phyloP scores from a whole-genome alignment of 2,797 vertebrate species.

The Melanotaenia boesemani region DNA sequence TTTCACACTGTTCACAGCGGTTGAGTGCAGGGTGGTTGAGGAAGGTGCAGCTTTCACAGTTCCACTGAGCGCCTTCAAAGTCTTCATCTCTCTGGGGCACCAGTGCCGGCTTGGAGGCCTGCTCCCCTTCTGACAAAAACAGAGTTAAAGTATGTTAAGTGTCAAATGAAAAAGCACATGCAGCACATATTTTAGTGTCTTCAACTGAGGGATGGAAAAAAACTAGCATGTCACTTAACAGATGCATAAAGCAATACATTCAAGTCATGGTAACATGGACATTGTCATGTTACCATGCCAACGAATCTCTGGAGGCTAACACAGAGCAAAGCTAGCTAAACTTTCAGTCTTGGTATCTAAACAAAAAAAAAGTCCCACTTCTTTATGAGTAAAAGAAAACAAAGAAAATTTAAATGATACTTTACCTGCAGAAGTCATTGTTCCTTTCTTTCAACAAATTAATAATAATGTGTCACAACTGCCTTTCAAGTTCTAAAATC shows the following conservation, averaged over 20 bases:
- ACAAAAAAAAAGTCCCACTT: not conserved
- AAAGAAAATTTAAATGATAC: not conserved
- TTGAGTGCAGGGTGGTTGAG: constrained; percentile 99
- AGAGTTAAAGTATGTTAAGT: not conserved
- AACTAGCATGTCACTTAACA: not conserved
- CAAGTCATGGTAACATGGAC: constrained; percentile 21
- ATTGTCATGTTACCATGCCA: constrained; percentile 38
- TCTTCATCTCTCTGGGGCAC: constrained; percentile 93
- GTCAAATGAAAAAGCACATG: not conserved
- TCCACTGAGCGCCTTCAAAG: constrained; percentile 98
- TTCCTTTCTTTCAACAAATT: not conserved
- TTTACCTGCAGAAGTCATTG: not conserved
- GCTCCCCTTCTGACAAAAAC: constrained; percentile 78
- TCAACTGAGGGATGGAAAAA: not conserved
- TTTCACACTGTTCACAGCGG: constrained; percentile 99
- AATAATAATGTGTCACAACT: not conserved
- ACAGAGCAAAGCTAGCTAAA: not conserved
- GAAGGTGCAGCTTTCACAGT: constrained; percentile 99
- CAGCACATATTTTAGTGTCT: constrained; percentile 2
- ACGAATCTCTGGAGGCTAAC: not conserved
- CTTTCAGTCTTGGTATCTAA: not conserved
- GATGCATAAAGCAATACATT: constrained; percentile 1
- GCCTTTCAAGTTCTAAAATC: not conserved
- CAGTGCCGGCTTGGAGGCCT: constrained; percentile 78
- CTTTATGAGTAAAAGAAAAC: constrained; percentile 10